Conservation (phyloP, 2,797 vertebrate genomes). For the Phoebastria nigripes region DNA sequence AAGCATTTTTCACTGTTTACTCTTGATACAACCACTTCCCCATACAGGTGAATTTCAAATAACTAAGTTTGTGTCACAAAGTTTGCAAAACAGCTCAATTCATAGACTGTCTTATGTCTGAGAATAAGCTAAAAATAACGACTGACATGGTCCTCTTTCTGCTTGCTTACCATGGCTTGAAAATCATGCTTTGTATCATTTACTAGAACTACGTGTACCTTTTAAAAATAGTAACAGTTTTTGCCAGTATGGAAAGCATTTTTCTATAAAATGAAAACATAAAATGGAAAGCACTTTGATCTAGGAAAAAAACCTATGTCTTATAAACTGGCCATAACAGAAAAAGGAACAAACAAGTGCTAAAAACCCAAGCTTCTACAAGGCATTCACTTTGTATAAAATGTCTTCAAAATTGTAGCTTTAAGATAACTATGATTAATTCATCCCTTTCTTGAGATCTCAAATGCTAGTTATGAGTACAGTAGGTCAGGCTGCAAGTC, state of each 20-base stretch:
- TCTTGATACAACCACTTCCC: background rate
- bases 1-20: background rate
- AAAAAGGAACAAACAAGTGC: background rate
- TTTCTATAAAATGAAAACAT: background rate
- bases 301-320: background rate
- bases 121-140: background rate
- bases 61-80: background rate
- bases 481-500: background rate
- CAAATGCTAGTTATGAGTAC: fast-evolving
- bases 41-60: background rate
- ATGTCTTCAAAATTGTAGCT: fast-evolving
- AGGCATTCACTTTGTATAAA: background rate
- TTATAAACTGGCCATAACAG: background rate
- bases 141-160: background rate
- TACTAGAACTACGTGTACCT: background rate
- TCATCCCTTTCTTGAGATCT: background rate
- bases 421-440: background rate
- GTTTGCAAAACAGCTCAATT: background rate
- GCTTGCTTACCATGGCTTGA: background rate
- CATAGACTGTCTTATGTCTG: background rate
- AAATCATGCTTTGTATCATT: background rate
- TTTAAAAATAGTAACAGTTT: slow-evolving; percentile 32
- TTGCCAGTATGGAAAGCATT: background rate
- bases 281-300: background rate
- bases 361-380: background rate